A percentile compares a stretch with the other conserved stretches of the same genome.
Evolutionary conservation across 2,888 invertebrate species (phyloP).

Genomic region (Gymnoscelis rufifasciata): DNA sequence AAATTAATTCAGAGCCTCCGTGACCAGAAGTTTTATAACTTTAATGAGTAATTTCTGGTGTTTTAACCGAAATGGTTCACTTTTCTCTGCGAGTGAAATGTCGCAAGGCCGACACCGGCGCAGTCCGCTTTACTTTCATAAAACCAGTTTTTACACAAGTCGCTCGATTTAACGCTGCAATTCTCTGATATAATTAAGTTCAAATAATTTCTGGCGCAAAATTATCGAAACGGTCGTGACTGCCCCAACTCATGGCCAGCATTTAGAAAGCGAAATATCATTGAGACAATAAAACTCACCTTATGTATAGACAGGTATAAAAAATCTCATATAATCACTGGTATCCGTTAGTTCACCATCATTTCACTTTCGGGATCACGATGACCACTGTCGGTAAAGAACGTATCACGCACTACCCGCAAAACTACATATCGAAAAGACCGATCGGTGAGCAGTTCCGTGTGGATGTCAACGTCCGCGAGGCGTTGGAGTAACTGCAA

Average conservation of each 20-base stretch:
- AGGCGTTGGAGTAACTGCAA: conserved; percentile 59
- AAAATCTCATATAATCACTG: conserved; percentile 51
- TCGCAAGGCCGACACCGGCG: conserved; percentile 44
- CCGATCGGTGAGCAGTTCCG: conserved; percentile 49
- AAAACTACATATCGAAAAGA: conserved; percentile 56
- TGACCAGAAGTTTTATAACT: conserved; percentile 1
- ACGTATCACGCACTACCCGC: conserved; percentile 63
- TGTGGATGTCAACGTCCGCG: conserved; percentile 67
- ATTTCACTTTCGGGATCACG: conserved; percentile 63
- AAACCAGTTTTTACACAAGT: conserved; percentile 52
- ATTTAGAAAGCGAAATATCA: conserved; percentile 72
- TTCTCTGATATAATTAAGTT: conserved; percentile 36
- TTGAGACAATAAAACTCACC: conserved; percentile 59
- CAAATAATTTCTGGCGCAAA: conserved; percentile 47
- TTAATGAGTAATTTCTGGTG: conserved; percentile 25
- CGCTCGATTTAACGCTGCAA: conserved; percentile 33
- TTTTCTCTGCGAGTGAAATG: conserved; percentile 57
- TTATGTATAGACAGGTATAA: conserved; percentile 50
- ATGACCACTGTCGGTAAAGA: conserved; percentile 47
- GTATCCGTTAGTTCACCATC: conserved; percentile 70
- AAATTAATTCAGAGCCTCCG: not conserved
- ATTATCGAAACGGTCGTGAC: conserved; percentile 53
- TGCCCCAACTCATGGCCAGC: conserved; percentile 68
- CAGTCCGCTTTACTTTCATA: conserved; percentile 58
- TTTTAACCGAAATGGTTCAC: conserved; percentile 37